A percentile compares a stretch with the other conserved stretches of the same genome.
Conservation (phyloP, 2,797 vertebrate species). For the Enteromius fasciolatus region DNA sequence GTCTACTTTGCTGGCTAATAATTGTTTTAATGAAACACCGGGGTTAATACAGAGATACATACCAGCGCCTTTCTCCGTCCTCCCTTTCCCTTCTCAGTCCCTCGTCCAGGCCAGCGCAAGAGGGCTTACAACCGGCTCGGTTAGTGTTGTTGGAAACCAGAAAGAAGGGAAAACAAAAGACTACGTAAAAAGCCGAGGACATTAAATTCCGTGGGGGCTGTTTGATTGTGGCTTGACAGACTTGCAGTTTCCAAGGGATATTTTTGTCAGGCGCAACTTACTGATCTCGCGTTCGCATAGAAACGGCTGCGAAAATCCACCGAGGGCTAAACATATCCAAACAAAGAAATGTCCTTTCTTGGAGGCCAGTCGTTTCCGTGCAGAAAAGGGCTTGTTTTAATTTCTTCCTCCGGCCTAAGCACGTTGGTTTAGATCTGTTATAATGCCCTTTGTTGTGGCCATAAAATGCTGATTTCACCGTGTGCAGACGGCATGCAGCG, state of each 20-base stretch:
- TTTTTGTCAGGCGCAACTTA: constrained; percentile 30
- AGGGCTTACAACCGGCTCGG: constrained; percentile 49
- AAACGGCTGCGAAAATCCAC: constrained; percentile 39
- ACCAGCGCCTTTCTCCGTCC: constrained; percentile 74
- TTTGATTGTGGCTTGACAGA: constrained; percentile 21
- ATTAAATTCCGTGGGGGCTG: not conserved
- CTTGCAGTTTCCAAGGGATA: constrained; percentile 13
- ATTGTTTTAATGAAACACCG: constrained; percentile 38
- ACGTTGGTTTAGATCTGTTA: constrained; percentile 79
- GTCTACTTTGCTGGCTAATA: not conserved
- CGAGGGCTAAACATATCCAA: constrained; percentile 38
- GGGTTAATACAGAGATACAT: constrained; percentile 64
- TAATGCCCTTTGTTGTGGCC: constrained; percentile 83
- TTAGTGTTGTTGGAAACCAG: constrained; percentile 48
- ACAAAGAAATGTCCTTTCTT: constrained; percentile 39
- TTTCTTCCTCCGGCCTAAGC: constrained; percentile 70
- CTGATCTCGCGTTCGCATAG: constrained; percentile 36
- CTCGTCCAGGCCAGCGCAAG: constrained; percentile 42
- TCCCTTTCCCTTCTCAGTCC: constrained; percentile 42
- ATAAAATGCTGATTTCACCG: constrained; percentile 72
- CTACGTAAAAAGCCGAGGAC: constrained; percentile 15
- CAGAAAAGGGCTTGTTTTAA: constrained; percentile 54
- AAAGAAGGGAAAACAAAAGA: constrained; percentile 33
- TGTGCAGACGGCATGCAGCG: constrained; percentile 66
- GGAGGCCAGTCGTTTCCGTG: constrained; percentile 49